Percentiles rank a stretch among this genome's conserved stretches.
Conservation (phyloP, 2,888 invertebrate genomes). For the Mythimna vitellina region DNA sequence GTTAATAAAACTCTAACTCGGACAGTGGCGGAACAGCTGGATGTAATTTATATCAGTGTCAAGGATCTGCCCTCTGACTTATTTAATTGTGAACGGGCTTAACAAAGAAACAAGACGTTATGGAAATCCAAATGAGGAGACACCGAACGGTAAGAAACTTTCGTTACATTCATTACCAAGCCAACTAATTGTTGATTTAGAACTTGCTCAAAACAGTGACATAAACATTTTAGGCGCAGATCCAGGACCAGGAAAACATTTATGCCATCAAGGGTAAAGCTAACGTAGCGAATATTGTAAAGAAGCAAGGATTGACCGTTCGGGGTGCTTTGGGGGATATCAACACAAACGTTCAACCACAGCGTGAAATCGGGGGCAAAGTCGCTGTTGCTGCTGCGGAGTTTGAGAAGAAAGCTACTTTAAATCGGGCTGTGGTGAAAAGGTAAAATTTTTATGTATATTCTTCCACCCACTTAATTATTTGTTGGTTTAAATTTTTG, state of each 20-base stretch:
- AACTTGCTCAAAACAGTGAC: conserved; percentile 9
- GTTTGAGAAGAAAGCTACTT: conserved; percentile 81
- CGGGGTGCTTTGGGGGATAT: conserved; percentile 86
- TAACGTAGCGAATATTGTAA: conserved; percentile 72
- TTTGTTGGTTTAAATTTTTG: conserved; percentile 3
- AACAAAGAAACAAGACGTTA: conserved; percentile 52
- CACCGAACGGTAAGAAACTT: conserved; percentile 75
- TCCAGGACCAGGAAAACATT: conserved; percentile 85
- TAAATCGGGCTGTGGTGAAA: conserved; percentile 70
- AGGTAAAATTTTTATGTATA: conserved; percentile 69
- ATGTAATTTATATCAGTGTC: conserved; percentile 37
- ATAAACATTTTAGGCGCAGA: conserved; percentile 69
- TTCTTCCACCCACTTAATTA: conserved; percentile 13
- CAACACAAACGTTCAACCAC: conserved; percentile 81
- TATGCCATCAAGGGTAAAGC: conserved; percentile 78
- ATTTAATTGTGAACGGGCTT: conserved; percentile 14
- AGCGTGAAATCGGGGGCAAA: conserved; percentile 80
- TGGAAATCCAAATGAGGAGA: conserved; percentile 81
- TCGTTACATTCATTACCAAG: conserved; percentile 9
- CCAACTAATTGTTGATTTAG: conserved; percentile 12
- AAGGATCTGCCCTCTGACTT: conserved; percentile 38
- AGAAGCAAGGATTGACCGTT: conserved; percentile 77
- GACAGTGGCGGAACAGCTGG: conserved; percentile 23
- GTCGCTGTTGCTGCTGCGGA: conserved; percentile 79
- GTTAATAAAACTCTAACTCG: neutral